These are phyloP conservation scores for Tragulus kanchil DNA, from an alignment of 2,113 vertebrate species.

Conservation along the genomic window DNA sequence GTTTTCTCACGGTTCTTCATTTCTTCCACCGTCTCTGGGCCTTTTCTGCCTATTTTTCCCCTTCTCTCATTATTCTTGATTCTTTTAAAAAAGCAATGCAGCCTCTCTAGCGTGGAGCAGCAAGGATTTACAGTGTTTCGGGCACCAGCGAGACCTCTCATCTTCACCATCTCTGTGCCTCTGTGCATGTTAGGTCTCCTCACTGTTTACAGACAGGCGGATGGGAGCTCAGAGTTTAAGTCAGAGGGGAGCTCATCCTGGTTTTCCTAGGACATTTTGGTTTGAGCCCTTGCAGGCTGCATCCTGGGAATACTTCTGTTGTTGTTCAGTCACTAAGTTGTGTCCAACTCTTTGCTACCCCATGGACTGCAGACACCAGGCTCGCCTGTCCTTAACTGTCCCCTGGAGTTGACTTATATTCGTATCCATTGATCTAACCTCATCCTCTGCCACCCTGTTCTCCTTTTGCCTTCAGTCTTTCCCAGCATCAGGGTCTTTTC, in stretches of 20 bases:
- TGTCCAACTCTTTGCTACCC: neutral
- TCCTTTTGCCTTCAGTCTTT: neutral
- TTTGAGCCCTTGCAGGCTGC: neutral
- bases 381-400: neutral
- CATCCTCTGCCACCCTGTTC: neutral
- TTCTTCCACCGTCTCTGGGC: neutral
- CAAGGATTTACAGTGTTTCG: neutral
- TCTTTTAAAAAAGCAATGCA: neutral
- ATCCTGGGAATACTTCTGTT: neutral
- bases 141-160: neutral
- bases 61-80: neutral
- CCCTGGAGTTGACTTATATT: neutral
- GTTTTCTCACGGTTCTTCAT: neutral
- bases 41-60: neutral
- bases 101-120: neutral
- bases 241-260: neutral
- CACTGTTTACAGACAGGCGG: neutral
- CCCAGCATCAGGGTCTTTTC: neutral
- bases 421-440: neutral
- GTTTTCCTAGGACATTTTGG: neutral
- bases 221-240: neutral
- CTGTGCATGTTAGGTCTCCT: rapidly evolving
- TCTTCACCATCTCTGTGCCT: neutral
- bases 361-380: neutral
- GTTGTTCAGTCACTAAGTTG: neutral